Conservation (phyloP, 2,113 vertebrate species). For the Nibea albiflora region DNA sequence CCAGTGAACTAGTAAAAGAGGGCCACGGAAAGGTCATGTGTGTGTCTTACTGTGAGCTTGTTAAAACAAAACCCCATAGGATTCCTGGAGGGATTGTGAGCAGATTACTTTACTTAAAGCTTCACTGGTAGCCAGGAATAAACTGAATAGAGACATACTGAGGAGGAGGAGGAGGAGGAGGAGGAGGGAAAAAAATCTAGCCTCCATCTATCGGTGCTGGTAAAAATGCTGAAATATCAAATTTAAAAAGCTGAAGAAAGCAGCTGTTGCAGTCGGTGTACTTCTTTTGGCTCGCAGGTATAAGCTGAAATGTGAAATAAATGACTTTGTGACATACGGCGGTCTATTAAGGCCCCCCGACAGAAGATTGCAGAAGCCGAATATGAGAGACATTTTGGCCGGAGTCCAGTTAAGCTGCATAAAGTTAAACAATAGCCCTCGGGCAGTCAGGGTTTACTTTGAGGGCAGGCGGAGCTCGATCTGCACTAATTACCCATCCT, state of each 20-base stretch:
- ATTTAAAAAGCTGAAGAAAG: slow-evolving; percentile 23
- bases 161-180: neutral
- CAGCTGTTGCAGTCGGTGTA: neutral
- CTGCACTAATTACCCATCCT: slow-evolving; percentile 64
- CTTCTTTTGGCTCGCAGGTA: neutral
- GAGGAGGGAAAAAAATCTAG: neutral
- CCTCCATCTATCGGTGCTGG: slow-evolving; percentile 2
- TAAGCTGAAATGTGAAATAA: slow-evolving; percentile 19
- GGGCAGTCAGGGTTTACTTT: slow-evolving; percentile 45
- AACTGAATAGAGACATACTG: slow-evolving; percentile 17
- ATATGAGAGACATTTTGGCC: slow-evolving; percentile 44
- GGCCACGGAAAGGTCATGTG: slow-evolving; percentile 68
- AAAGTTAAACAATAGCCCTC: slow-evolving; percentile 32
- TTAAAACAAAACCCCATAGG: slow-evolving; percentile 70
- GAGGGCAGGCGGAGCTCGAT: slow-evolving; percentile 42
- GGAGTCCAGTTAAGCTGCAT: slow-evolving; percentile 35
- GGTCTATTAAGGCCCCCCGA: neutral
- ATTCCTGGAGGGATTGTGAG: slow-evolving; percentile 56
- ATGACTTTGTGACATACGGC: slow-evolving; percentile 6
- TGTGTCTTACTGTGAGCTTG: slow-evolving; percentile 65
- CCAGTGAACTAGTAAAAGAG: slow-evolving; percentile 60
- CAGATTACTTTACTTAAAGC: slow-evolving; percentile 58
- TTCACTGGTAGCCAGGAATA: slow-evolving; percentile 31
- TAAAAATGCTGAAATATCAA: slow-evolving; percentile 21
- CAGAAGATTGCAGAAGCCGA: slow-evolving; percentile 2